These are phyloP conservation scores for Cordilura impudica DNA, from an alignment of 2,888 invertebrate species.

Conservation along the genomic window DNA sequence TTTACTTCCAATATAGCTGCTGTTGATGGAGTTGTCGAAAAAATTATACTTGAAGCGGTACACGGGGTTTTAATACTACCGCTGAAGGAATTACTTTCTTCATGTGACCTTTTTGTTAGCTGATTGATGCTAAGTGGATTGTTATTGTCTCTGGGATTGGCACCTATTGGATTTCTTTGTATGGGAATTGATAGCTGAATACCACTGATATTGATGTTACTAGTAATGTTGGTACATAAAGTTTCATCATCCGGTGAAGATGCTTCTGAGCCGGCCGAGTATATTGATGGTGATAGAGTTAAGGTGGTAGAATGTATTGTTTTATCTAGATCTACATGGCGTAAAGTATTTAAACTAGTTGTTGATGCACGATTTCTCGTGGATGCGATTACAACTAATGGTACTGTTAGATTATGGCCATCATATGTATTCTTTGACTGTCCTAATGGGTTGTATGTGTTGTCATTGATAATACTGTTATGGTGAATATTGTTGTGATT, in stretches of 20 bases:
- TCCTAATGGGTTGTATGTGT: constrained; percentile 36
- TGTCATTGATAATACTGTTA: constrained; percentile 46
- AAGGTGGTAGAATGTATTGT: constrained; percentile 5
- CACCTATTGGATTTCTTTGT: constrained; percentile 89
- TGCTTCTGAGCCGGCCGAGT: constrained; percentile 69
- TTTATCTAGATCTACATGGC: constrained; percentile 44
- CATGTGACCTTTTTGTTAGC: constrained; percentile 82
- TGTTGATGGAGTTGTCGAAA: constrained; percentile 23
- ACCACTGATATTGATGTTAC: constrained; percentile 33
- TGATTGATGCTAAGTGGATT: constrained; percentile 95
- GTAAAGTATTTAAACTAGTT: constrained; percentile 47
- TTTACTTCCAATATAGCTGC: no score
- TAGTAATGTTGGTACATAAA: constrained; percentile 66
- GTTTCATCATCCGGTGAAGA: constrained; percentile 64
- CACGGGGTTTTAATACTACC: constrained; percentile 62
- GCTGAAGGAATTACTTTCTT: constrained; percentile 71
- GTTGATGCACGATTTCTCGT: constrained; percentile 18
- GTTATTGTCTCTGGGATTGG: constrained; percentile 94
- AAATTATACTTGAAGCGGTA: constrained; percentile 25
- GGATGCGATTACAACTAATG: background rate
- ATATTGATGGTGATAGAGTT: constrained; percentile 33
- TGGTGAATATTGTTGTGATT: constrained; percentile 36
- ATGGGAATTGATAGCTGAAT: constrained; percentile 51
- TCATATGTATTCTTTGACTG: constrained; percentile 7
- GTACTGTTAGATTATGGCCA: background rate